phyloP scores from a whole-genome alignment of 2,113 vertebrate genomes.

The human (Homo sapiens) region GRCh38 chr16:53680501-53681000 shows the following conservation, averaged over 20 bases:
- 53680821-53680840: neutral
- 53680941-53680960: neutral
- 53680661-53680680: neutral
- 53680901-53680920: too few species aligned
- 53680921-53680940: neutral
- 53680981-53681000: neutral
- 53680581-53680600: neutral
- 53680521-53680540: neutral
- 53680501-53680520: neutral
- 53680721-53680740: neutral
- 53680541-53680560: neutral
- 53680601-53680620: neutral
- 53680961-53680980: neutral
- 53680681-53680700: neutral
- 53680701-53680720: neutral
- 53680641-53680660: neutral
- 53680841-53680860: too few species aligned
- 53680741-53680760: neutral
- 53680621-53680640: neutral
- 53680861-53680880: too few species aligned
- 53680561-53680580: neutral
- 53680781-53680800: neutral
- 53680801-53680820: neutral
- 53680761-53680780: neutral
- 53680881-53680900: neutral